Conservation (phyloP, 2,888 invertebrate genomes). For the Eueremaeus valkanovi region DNA sequence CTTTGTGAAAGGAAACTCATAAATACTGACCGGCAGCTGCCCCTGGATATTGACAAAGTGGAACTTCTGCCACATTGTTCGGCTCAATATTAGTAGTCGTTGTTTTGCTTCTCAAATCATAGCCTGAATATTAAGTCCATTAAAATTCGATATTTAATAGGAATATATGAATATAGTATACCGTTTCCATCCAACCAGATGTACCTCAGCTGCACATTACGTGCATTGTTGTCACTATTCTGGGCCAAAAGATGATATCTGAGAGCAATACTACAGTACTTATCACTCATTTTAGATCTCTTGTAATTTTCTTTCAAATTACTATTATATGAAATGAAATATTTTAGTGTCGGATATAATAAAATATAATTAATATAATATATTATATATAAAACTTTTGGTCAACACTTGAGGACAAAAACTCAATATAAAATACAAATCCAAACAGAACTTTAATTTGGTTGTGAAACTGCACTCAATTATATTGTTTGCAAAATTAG, state of each 20-base stretch:
- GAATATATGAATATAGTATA: background rate
- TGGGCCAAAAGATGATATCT: background rate
- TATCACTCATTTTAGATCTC: background rate
- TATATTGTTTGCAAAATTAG: no score
- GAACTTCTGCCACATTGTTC: slow-evolving; percentile 4
- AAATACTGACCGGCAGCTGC: background rate
- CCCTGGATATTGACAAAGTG: background rate
- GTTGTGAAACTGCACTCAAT: no score
- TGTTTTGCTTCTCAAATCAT: slow-evolving; percentile 2
- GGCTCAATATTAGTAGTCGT: background rate
- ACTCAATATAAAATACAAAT: no score
- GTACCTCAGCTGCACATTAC: background rate
- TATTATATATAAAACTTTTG: no score
- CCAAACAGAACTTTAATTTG: no score
- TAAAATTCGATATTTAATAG: no score
- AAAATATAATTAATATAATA: no score
- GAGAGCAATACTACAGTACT: background rate
- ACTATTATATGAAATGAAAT: no score
- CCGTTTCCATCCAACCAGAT: slow-evolving; percentile 28
- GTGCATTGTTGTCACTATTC: background rate
- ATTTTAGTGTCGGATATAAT: no score
- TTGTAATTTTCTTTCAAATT: no score
- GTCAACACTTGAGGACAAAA: no score
- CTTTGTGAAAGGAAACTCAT: no score
- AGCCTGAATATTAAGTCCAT: background rate